A percentile compares a stretch with the other conserved stretches of the same genome.
These are phyloP conservation scores for Zelleria hepariella DNA, from an alignment of 2,888 invertebrate species.

Conservation along the genomic window DNA sequence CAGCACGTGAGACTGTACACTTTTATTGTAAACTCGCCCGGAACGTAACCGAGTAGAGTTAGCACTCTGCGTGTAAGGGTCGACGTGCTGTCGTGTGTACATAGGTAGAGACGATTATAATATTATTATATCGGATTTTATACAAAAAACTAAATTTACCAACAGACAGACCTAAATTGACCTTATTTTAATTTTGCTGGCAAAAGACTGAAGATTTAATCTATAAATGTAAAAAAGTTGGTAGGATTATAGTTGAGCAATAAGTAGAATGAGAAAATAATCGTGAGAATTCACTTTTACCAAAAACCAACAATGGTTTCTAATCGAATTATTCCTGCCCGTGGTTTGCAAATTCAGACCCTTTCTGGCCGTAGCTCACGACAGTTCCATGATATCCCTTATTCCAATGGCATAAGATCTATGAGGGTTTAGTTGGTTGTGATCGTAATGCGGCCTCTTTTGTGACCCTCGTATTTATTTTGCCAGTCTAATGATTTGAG, in stretches of 20 bases:
- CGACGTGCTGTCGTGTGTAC: too few relatives aligned
- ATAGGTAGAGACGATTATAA: too few relatives aligned
- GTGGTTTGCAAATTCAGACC: background rate
- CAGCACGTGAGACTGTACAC: too few relatives aligned
- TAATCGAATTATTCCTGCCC: slow-evolving; percentile 4
- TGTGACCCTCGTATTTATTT: slow-evolving; percentile 4
- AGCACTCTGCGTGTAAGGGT: too few relatives aligned
- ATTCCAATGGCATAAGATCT: background rate
- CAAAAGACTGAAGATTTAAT: background rate
- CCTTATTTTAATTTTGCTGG: background rate
- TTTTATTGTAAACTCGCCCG: too few relatives aligned
- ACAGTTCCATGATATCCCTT: background rate
- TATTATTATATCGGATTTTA: too few relatives aligned
- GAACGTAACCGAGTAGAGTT: too few relatives aligned
- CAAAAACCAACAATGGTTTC: slow-evolving; percentile 3
- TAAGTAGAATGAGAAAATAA: too few relatives aligned
- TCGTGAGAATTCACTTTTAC: background rate
- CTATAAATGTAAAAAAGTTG: too few relatives aligned
- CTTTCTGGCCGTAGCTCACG: background rate
- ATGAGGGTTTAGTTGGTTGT: background rate
- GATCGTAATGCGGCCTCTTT: background rate
- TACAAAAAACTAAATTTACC: too few relatives aligned
- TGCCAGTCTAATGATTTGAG: slow-evolving; percentile 2
- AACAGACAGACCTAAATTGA: too few relatives aligned
- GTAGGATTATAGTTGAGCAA: too few relatives aligned